phyloP scores from a whole-genome alignment of 2,797 vertebrate species.

The Chromobotia macracanthus region DNA sequence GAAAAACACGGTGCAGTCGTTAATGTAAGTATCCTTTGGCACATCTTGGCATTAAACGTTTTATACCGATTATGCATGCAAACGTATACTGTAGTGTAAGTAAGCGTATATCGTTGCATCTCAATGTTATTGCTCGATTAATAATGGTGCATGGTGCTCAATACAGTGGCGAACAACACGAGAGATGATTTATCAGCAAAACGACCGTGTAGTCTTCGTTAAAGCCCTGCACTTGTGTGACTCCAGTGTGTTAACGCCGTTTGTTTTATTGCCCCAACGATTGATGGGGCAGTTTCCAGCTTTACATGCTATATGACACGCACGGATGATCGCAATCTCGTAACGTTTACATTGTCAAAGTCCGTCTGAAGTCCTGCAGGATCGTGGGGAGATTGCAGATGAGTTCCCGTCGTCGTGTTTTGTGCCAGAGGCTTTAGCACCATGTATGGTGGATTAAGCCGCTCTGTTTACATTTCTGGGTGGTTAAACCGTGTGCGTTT shows the following conservation, averaged over 20 bases:
- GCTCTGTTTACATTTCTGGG: neutral
- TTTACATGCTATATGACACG: too few species aligned
- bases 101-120: neutral
- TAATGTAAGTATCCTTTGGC: conserved; percentile 33
- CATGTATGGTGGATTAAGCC: neutral
- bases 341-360: neutral
- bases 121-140: neutral
- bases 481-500: neutral
- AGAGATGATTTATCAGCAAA: neutral
- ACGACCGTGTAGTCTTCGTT: neutral
- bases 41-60: neutral
- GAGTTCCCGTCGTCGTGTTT: neutral
- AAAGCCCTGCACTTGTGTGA: neutral
- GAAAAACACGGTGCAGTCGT: conserved; percentile 13
- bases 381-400: neutral
- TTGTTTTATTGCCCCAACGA: too few species aligned
- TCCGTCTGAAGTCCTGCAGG: neutral
- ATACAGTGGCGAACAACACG: neutral
- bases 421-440: neutral
- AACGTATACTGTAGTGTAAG: neutral
- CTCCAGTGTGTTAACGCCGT: neutral
- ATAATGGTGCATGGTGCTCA: neutral
- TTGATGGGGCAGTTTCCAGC: too few species aligned
- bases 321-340: too few species aligned
- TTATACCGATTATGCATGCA: neutral